Evolutionary conservation across 2,113 vertebrate genomes (phyloP).

Genomic region (Sciurus niger): DNA sequence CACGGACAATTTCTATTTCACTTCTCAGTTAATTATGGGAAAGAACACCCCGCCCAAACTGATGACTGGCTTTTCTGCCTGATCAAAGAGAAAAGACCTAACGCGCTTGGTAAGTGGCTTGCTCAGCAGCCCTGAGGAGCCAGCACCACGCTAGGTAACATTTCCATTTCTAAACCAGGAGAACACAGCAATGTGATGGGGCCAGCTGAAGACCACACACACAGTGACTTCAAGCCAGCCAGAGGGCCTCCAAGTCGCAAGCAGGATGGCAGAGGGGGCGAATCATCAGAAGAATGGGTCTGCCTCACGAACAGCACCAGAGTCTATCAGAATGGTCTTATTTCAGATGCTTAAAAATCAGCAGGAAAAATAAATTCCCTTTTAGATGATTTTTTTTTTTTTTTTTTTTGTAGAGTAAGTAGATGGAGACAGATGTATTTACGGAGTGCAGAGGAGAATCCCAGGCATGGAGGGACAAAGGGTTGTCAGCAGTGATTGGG

Average conservation of each 20-base stretch:
- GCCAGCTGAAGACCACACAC: conserved; percentile 28
- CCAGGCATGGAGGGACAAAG: not conserved
- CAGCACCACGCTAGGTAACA: not conserved
- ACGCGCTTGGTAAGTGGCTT: not conserved
- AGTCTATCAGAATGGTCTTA: conserved; percentile 18
- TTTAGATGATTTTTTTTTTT: not conserved
- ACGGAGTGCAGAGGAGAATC: not conserved
- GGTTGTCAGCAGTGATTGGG: not conserved
- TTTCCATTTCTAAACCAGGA: conserved; percentile 3
- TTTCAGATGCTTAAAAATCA: not conserved
- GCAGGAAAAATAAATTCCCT: conserved; percentile 16
- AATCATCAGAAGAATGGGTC: conserved; percentile 32
- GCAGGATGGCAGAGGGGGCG: not conserved
- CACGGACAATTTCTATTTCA: not conserved
- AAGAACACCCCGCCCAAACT: not conserved
- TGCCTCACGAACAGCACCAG: not conserved
- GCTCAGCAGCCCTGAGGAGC: not conserved
- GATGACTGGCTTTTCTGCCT: not conserved
- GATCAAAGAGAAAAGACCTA: not conserved
- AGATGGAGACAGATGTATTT: conserved; percentile 25
- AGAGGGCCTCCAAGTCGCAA: not conserved
- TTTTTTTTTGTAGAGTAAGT: not conserved
- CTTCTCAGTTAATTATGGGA: not conserved
- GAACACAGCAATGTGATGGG: not conserved
- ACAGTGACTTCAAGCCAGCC: conserved; percentile 45